Percentiles rank a stretch among this genome's conserved stretches.
These are phyloP conservation scores for Bombycilla garrulus DNA, from an alignment of 2,113 vertebrate genomes.

Conservation along the genomic window DNA sequence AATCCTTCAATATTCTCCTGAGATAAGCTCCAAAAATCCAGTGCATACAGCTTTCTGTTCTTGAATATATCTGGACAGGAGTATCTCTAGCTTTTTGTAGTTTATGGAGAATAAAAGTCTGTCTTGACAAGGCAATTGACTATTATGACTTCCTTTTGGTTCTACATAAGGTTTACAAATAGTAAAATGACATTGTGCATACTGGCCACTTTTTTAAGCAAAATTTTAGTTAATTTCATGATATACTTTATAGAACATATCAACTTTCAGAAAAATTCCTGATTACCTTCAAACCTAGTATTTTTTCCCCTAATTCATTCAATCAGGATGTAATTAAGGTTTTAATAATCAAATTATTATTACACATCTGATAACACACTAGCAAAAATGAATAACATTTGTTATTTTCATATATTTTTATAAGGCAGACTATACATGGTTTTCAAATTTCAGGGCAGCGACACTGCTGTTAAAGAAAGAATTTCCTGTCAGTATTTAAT, in stretches of 20 bases:
- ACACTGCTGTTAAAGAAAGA: not conserved
- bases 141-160: not conserved
- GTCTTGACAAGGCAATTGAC: not conserved
- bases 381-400: not conserved
- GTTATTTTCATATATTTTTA: too few relatives aligned
- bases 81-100: not conserved
- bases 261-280: constrained; percentile 4
- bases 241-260: not conserved
- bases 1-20: not conserved
- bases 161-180: not conserved
- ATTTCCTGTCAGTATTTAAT: constrained; percentile 30
- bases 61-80: not conserved
- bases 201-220: not conserved
- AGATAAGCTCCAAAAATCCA: not conserved
- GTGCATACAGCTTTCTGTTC: not conserved
- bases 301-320: constrained; percentile 7
- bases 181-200: not conserved
- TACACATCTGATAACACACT: not conserved
- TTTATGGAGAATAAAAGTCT: not conserved
- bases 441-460: not conserved
- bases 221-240: not conserved
- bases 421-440: not conserved
- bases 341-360: constrained; percentile 19
- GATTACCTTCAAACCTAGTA: constrained; percentile 2
- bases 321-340: constrained; percentile 5